Evolutionary conservation across 2,888 invertebrate species (phyloP).

Genomic region (Allygus modestus): DNA sequence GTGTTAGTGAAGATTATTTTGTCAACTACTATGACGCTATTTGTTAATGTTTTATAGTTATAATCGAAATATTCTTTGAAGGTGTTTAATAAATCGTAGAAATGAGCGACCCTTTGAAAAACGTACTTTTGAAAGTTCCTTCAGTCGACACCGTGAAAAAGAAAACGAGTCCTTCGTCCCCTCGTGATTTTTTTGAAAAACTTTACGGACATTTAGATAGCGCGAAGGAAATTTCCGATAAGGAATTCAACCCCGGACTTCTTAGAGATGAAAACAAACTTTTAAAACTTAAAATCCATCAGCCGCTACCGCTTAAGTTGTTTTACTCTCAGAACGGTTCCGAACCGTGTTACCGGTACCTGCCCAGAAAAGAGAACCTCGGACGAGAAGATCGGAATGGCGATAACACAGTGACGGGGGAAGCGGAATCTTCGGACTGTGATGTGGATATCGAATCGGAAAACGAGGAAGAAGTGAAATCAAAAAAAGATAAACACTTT

Average conservation of each 20-base stretch:
- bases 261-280: neutral
- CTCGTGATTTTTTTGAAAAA: conserved; percentile 68
- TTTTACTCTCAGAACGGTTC: conserved; percentile 13
- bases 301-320: neutral
- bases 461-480: neutral
- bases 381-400: neutral
- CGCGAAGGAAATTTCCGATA: neutral
- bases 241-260: neutral
- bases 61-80: too few relatives aligned
- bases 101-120: conserved; percentile 21
- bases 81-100: neutral
- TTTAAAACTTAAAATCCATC: conserved; percentile 4
- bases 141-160: conserved; percentile 34
- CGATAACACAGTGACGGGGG: neutral
- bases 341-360: neutral
- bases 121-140: conserved; percentile 33
- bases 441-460: conserved; percentile 7
- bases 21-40: too few relatives aligned
- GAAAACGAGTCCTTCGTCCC: conserved; percentile 65
- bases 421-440: neutral
- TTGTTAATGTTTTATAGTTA: too few relatives aligned
- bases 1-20: too few relatives aligned
- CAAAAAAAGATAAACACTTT: neutral
- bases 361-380: neutral
- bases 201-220: conserved; percentile 65